Base-by-base conservation (phyloP, 2,797 vertebrate species). In the Numenius phaeopus region DNA sequence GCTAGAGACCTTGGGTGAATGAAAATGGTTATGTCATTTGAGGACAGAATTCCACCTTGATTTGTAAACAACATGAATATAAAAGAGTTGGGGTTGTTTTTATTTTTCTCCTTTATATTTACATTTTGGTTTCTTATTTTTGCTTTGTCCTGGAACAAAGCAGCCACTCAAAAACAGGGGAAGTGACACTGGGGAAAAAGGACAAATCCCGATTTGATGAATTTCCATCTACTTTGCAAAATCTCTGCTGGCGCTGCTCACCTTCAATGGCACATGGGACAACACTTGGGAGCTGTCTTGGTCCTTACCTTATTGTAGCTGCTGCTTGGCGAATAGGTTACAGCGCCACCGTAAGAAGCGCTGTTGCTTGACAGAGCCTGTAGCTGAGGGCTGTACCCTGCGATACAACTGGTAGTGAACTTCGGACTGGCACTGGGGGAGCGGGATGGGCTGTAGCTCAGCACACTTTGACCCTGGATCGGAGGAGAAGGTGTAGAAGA, bases 361-460 rank as follows among this genome's bases (percentile, higher is more conserved):
- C 98, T 98, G 95, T 79, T 97, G 7, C 98, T 96, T 4, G 99
- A 79, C 39, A 99, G 94, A 40, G 95, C 97, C 88, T 98, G 99
- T 1, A 99, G 98, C 22, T 98, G 98, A n/a, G 99, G 99, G 93
- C 99, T 99, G 96, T 99, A 99, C 0, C 99, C 98, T 0, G 98
- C 55, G 5, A 99, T 98, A 91, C 99, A 99, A 92, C 98, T 95
- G 4, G 98, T 90, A 5, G 99, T 97, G 94, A 99, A 99, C 75
- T 99, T 99, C 40, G 99, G 99, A 94, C 99, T 99, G 96, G 98
- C 86, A 29, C 98, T 98, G 10, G 98, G 98, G 0, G 99, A 98
- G 11, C 99, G 98, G 7, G 99, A 99, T 0, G 99, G 99, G 87
- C 99, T 99, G 66, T 99, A 99, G 93, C 99, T 99, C 86, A 99